Evolutionary conservation across 2,113 vertebrate species (phyloP).

Genomic region (Protobothrops mucrosquamatus): DNA sequence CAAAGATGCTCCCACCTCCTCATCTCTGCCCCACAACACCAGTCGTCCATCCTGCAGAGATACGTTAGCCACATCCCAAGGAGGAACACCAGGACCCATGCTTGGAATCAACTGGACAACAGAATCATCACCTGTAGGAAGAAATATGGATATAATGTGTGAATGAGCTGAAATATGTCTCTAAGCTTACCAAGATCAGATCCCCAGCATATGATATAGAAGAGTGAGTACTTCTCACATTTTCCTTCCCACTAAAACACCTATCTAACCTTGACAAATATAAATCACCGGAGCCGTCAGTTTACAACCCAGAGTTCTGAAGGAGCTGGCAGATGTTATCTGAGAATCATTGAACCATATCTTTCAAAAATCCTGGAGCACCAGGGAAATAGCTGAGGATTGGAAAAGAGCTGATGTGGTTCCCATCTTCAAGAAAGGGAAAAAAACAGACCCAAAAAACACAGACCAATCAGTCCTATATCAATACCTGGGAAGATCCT

Average conservation of each 20-base stretch:
- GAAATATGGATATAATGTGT: accelerated
- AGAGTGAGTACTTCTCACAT: not conserved
- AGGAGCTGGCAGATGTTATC: no score
- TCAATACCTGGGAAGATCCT: no score
- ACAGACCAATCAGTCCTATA: no score
- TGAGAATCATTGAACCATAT: no score
- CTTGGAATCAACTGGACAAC: constrained; percentile 44
- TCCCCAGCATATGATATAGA: not conserved
- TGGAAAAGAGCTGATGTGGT: no score
- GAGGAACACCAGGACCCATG: constrained; percentile 65
- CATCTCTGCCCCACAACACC: constrained; percentile 77
- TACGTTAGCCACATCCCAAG: constrained; percentile 89
- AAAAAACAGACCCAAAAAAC: no score
- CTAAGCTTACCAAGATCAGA: not conserved
- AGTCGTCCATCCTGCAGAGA: constrained; percentile 78
- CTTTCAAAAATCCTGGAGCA: no score
- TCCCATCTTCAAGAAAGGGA: no score
- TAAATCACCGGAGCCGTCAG: no score
- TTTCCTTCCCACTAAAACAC: not conserved
- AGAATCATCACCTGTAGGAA: not conserved
- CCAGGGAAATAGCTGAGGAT: no score
- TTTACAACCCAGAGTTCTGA: no score
- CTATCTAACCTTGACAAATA: no score
- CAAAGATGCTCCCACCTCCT: constrained; percentile 74
- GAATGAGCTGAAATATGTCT: not conserved